These are phyloP conservation scores for Drosophila monieri DNA, from an alignment of 2,888 invertebrate genomes.

Conservation along the genomic window DNA sequence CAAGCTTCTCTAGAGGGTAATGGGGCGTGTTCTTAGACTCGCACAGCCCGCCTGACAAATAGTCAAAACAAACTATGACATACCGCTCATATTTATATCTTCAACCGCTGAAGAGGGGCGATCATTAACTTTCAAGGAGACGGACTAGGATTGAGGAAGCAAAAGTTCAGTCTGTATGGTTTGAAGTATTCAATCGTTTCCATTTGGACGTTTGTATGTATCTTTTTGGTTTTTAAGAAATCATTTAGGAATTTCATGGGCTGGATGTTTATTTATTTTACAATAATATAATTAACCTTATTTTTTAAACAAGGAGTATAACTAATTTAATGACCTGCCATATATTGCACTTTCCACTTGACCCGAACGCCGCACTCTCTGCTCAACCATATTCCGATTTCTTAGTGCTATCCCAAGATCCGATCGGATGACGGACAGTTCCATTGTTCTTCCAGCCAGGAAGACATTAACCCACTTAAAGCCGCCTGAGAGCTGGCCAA, in stretches of 20 bases:
- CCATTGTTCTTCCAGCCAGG: conserved; percentile 59
- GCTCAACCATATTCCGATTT: conserved; percentile 2
- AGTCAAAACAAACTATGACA: conserved; percentile 74
- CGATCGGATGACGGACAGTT: conserved; percentile 61
- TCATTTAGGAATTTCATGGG: not conserved
- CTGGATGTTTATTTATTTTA: not conserved
- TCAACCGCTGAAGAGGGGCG: conserved; percentile 31
- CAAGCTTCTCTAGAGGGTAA: conserved; percentile 38
- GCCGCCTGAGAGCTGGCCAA: conserved; percentile 61
- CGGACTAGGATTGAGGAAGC: conserved; percentile 35
- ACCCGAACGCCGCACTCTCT: conserved; percentile 25
- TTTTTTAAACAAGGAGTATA: no score
- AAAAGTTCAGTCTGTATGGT: not conserved
- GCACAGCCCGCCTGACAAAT: conserved; percentile 58
- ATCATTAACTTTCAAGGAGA: conserved; percentile 36
- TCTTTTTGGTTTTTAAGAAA: not conserved
- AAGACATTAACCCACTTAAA: conserved; percentile 69
- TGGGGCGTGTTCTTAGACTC: conserved; percentile 58
- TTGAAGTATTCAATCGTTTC: not conserved
- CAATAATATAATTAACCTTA: no score
- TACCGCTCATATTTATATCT: conserved; percentile 55
- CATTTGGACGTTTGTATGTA: no score
- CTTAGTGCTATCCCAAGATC: conserved; percentile 53
- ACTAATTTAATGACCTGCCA: conserved; percentile 11
- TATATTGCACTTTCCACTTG: conserved; percentile 28